phyloP scores from a whole-genome alignment of 92 coral and sea anemone genomes.

The Umimayanthus chanpuru region DNA sequence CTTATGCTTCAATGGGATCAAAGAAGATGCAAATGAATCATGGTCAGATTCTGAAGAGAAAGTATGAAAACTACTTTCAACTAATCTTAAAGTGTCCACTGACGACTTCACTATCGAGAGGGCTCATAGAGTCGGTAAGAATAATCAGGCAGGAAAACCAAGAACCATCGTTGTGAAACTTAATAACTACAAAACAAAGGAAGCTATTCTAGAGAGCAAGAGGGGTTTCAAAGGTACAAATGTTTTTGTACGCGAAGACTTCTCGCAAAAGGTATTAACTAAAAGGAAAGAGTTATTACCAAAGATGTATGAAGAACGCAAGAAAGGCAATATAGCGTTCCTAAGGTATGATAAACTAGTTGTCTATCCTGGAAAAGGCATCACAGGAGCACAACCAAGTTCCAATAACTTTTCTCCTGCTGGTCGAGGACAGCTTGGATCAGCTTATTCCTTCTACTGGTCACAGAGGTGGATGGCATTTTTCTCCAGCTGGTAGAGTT shows the following conservation, averaged over 20 bases:
- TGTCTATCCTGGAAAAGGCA: constrained; percentile 5
- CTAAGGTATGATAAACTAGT: constrained; percentile 49
- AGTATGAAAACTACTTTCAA: background rate
- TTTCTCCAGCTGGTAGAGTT: background rate
- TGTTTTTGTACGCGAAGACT: constrained; percentile 53
- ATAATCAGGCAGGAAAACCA: constrained; percentile 26
- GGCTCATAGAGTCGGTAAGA: constrained; percentile 48
- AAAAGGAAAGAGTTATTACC: constrained; percentile 44
- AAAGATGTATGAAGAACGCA: constrained; percentile 46
- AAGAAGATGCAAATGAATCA: constrained; percentile 47
- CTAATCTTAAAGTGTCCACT: constrained; percentile 19
- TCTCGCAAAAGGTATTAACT: constrained; percentile 37
- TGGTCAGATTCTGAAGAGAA: constrained; percentile 45
- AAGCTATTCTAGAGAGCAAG: constrained; percentile 26
- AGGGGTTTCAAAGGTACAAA: constrained; percentile 44
- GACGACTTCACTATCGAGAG: constrained; percentile 32
- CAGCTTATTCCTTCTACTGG: background rate
- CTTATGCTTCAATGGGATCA: constrained; percentile 35
- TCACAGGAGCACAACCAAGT: background rate
- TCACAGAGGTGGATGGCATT: background rate
- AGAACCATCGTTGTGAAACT: constrained; percentile 42
- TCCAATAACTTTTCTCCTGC: background rate
- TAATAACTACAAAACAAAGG: constrained; percentile 38
- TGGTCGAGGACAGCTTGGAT: too few relatives aligned
- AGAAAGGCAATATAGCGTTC: constrained; percentile 40